phyloP scores from a whole-genome alignment of 2,113 vertebrate genomes.

The Psilopogon haemacephalus region DNA sequence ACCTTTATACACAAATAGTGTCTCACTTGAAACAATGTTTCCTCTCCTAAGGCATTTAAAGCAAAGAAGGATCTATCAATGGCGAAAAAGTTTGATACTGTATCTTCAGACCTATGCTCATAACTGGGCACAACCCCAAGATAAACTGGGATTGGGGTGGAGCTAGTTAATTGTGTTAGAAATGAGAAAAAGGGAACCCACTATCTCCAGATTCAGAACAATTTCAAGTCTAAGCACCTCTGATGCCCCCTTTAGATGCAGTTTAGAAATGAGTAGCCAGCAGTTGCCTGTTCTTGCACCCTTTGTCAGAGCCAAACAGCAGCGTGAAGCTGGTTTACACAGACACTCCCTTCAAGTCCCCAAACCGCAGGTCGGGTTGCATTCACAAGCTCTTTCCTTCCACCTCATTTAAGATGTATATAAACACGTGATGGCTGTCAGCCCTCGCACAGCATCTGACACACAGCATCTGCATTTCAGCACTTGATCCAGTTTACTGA shows the following conservation, averaged over 20 bases:
- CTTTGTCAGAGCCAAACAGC: neutral
- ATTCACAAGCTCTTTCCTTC: neutral
- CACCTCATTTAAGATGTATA: neutral
- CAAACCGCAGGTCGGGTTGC: neutral
- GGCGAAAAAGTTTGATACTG: neutral
- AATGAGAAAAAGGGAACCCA: neutral
- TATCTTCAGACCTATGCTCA: neutral
- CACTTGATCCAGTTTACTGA: neutral
- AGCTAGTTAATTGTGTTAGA: slow-evolving; percentile 34
- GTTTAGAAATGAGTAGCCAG: neutral
- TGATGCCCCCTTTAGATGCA: neutral
- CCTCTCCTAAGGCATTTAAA: neutral
- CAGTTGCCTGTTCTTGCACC: accelerated
- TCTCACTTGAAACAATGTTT: slow-evolving; percentile 1
- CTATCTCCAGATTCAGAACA: neutral
- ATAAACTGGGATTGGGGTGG: neutral
- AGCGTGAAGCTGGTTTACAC: neutral
- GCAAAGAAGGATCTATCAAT: neutral
- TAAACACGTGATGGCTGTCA: neutral
- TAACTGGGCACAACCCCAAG: neutral
- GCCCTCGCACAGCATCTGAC: neutral
- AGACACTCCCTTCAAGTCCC: neutral
- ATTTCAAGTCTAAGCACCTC: neutral
- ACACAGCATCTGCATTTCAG: neutral
- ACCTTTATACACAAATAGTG: neutral